Conservation (phyloP, 2,888 invertebrate species). For the Philereme transversata region DNA sequence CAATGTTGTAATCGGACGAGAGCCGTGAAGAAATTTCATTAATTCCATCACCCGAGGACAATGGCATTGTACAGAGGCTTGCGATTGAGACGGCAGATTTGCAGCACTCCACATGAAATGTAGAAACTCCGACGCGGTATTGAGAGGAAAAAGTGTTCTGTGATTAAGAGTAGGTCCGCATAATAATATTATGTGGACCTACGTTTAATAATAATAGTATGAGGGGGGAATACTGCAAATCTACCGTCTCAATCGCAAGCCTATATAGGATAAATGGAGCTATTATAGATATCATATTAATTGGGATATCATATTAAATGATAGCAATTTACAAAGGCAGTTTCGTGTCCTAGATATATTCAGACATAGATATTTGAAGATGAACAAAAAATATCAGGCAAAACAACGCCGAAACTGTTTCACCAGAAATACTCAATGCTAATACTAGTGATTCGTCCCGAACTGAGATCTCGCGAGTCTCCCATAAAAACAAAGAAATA, state of each 20-base stretch:
- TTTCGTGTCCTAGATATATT: too few species aligned
- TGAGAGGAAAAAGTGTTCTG: background rate
- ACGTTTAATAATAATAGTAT: background rate
- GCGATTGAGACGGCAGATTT: slow-evolving; percentile 79
- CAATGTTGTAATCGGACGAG: slow-evolving; percentile 58
- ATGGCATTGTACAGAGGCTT: slow-evolving; percentile 73
- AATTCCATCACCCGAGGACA: slow-evolving; percentile 74
- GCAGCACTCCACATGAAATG: slow-evolving; percentile 30
- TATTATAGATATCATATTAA: too few species aligned
- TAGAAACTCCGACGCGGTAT: slow-evolving; percentile 3
- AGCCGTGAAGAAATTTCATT: slow-evolving; percentile 76
- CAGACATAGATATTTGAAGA: too few species aligned
- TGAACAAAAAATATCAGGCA: too few species aligned
- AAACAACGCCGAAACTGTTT: too few species aligned
- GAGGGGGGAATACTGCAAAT: slow-evolving; percentile 48
- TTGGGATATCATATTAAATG: too few species aligned
- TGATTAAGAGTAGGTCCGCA: slow-evolving; percentile 1
- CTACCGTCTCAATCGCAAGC: slow-evolving; percentile 78
- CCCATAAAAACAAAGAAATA: too few species aligned
- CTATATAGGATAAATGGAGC: slow-evolving; percentile 46
- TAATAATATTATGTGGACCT: background rate
- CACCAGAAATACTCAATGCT: too few species aligned
- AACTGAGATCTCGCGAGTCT: too few species aligned
- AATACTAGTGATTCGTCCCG: too few species aligned
- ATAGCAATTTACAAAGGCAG: too few species aligned